Conservation (phyloP, 2,888 invertebrate species). For the Melikaiella ostensackeni region DNA sequence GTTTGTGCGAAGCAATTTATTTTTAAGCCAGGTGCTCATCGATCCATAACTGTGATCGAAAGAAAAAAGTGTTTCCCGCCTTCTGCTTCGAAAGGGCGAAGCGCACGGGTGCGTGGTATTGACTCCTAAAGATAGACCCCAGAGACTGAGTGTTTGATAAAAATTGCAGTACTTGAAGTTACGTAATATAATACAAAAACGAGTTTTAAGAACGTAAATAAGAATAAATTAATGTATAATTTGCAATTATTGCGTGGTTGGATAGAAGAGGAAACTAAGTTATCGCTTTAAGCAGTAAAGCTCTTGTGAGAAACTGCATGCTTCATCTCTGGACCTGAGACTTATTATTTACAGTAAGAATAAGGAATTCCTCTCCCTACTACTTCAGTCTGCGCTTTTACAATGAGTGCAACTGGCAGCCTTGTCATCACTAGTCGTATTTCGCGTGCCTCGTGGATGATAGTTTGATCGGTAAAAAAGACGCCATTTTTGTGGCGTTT, state of each 20-base stretch:
- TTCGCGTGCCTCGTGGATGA: background rate
- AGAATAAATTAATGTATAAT: background rate
- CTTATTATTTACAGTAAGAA: constrained; percentile 7
- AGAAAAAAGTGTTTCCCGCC: constrained; percentile 52
- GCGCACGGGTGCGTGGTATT: constrained; percentile 3
- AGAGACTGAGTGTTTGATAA: background rate
- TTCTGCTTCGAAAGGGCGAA: constrained; percentile 36
- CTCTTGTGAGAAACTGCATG: background rate
- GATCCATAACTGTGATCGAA: constrained; percentile 49
- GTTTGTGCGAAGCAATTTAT: background rate
- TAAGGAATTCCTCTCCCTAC: background rate
- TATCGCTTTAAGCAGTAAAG: constrained; percentile 34
- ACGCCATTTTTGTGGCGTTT: background rate
- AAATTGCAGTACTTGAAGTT: background rate
- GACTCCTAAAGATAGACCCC: background rate
- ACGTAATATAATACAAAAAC: background rate
- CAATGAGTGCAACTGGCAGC: background rate
- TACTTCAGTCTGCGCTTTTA: background rate
- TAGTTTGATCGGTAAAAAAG: background rate
- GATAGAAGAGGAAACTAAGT: constrained; percentile 52
- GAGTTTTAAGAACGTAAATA: background rate
- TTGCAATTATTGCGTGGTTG: background rate
- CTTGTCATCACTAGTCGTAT: background rate
- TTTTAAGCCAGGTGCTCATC: constrained; percentile 48
- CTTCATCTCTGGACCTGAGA: constrained; percentile 28